phyloP scores from a whole-genome alignment of 2,888 invertebrate genomes.

The Petrophora chlorosata region DNA sequence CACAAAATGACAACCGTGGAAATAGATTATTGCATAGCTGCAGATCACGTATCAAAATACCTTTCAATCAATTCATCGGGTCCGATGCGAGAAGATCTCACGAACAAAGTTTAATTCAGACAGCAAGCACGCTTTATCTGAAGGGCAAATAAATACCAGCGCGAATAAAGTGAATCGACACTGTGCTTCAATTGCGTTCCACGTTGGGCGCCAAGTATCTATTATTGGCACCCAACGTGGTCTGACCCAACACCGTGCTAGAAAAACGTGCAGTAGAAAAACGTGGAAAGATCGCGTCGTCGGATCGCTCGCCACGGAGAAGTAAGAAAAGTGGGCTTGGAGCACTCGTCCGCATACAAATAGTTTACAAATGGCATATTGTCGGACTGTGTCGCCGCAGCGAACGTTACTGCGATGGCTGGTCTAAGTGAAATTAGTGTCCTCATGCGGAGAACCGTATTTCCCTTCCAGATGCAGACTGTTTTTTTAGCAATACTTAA shows the following conservation, averaged over 20 bases:
- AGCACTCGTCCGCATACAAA: slow-evolving; percentile 81
- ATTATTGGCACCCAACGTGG: slow-evolving; percentile 20
- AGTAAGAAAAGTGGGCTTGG: slow-evolving; percentile 79
- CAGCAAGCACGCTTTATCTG: slow-evolving; percentile 57
- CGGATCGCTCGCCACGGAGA: slow-evolving; percentile 68
- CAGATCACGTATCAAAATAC: slow-evolving; percentile 60
- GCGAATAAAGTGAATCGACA: slow-evolving; percentile 48
- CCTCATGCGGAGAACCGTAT: slow-evolving; percentile 15
- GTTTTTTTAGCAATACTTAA: not conserved
- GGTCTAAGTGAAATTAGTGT: slow-evolving; percentile 37
- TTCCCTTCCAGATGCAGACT: slow-evolving; percentile 17
- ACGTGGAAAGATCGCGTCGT: slow-evolving; percentile 43
- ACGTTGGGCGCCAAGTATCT: slow-evolving; percentile 21
- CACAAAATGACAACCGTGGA: slow-evolving; percentile 26
- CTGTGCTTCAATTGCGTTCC: slow-evolving; percentile 16
- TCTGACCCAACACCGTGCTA: slow-evolving; percentile 36
- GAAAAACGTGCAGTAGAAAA: slow-evolving; percentile 43
- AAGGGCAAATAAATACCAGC: slow-evolving; percentile 61
- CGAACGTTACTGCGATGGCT: slow-evolving; percentile 26
- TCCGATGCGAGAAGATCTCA: slow-evolving; percentile 50
- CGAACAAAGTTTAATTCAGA: slow-evolving; percentile 62
- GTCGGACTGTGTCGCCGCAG: slow-evolving; percentile 54
- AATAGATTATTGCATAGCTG: slow-evolving; percentile 35
- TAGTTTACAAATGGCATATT: slow-evolving; percentile 81
- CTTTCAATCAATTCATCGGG: slow-evolving; percentile 69